These are phyloP conservation scores for Diarsia brunnea DNA, from an alignment of 2,888 invertebrate genomes.

Conservation along the genomic window DNA sequence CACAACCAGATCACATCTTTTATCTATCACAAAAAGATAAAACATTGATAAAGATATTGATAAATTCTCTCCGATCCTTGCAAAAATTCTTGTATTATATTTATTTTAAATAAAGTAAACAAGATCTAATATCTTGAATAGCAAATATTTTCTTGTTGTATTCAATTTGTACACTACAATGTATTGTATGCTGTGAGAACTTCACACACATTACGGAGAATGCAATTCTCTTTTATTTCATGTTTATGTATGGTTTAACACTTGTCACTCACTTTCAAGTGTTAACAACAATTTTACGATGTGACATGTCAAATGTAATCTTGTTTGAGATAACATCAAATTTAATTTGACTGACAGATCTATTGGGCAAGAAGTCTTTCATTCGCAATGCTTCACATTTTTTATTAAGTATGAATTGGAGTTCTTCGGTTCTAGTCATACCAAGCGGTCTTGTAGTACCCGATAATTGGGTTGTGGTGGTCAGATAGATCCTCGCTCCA, in stretches of 20 bases:
- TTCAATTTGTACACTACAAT: conserved; percentile 44
- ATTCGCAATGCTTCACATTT: neutral
- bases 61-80: neutral
- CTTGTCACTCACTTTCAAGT: conserved; percentile 28
- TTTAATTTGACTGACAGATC: conserved; percentile 30
- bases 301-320: conserved; percentile 43
- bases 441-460: neutral
- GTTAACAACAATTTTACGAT: conserved; percentile 29
- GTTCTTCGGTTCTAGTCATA: neutral
- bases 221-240: conserved; percentile 35
- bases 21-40: conserved; percentile 13
- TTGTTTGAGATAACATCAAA: conserved; percentile 48
- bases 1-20: neutral
- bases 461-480: neutral
- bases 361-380: conserved; percentile 15
- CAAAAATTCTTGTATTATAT: neutral
- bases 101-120: neutral
- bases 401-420: neutral
- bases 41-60: conserved; percentile 36
- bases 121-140: neutral
- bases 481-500: neutral
- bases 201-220: conserved; percentile 53
- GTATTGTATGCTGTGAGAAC: conserved; percentile 54
- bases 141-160: conserved; percentile 38
- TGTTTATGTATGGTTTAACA: conserved; percentile 7